These are phyloP conservation scores for Jordanella pulchra DNA, from an alignment of 2,797 vertebrate genomes.

Conservation along the genomic window DNA sequence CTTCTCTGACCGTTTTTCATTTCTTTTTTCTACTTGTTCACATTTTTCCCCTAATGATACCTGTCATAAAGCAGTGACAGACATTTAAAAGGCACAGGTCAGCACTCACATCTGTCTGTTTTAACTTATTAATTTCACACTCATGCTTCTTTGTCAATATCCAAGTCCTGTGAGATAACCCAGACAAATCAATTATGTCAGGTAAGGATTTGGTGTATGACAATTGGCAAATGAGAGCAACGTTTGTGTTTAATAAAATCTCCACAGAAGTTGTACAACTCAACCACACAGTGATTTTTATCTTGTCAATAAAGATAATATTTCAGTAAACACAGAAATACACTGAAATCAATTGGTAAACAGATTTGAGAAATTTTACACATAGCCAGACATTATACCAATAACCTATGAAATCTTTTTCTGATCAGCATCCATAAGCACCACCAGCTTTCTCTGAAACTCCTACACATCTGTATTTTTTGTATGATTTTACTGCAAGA, in stretches of 20 bases:
- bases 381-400: neutral
- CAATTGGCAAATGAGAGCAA: slow-evolving; percentile 47
- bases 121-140: slow-evolving; percentile 70
- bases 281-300: slow-evolving; percentile 13
- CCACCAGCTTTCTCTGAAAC: neutral
- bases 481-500: neutral
- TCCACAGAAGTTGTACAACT: slow-evolving; percentile 33
- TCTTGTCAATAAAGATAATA: slow-evolving; percentile 33
- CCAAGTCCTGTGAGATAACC: slow-evolving; percentile 50
- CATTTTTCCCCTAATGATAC: slow-evolving; percentile 46
- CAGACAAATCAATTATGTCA: slow-evolving; percentile 42
- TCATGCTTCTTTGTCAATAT: slow-evolving; percentile 55
- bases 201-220: slow-evolving; percentile 48
- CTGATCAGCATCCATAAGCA: neutral
- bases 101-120: slow-evolving; percentile 54
- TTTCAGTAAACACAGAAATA: neutral
- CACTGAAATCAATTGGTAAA: neutral
- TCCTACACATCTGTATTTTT: neutral
- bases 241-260: slow-evolving; percentile 32
- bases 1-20: slow-evolving; percentile 43
- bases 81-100: slow-evolving; percentile 67
- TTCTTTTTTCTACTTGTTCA: slow-evolving; percentile 23
- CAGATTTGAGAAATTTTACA: slow-evolving; percentile 3
- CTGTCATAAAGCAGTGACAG: slow-evolving; percentile 64
- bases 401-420: neutral